Evolutionary conservation across 2,797 vertebrate species (phyloP).

Genomic region (Gadopsis marmoratus): DNA sequence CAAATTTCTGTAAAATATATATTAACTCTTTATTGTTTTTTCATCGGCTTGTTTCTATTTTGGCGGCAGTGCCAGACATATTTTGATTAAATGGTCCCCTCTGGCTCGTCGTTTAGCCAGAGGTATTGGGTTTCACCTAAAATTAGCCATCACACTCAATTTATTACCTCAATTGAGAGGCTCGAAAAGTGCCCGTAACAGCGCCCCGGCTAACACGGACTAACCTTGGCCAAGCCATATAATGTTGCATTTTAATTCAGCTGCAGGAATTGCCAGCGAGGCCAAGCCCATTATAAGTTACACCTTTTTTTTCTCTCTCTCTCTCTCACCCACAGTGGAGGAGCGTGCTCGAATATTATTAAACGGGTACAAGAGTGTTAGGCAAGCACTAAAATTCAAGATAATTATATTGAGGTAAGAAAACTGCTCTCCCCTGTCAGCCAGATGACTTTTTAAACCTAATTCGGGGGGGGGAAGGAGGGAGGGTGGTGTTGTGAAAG

Average conservation of each 20-base stretch:
- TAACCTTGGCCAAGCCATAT: constrained; percentile 80
- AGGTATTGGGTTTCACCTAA: constrained; percentile 95
- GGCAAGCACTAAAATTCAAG: constrained; percentile 84
- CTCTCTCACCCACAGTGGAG: constrained; percentile 44
- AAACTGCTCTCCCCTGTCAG: constrained; percentile 74
- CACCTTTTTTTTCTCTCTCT: constrained; percentile 64
- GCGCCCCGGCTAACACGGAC: constrained; percentile 76
- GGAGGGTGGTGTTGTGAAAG: constrained; percentile 48
- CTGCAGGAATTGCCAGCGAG: constrained; percentile 74
- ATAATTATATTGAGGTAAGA: constrained; percentile 81
- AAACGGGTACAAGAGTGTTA: constrained; percentile 77
- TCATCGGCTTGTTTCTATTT: constrained; percentile 73
- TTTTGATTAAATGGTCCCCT: constrained; percentile 90
- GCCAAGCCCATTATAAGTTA: constrained; percentile 77
- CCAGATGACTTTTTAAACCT: constrained; percentile 76
- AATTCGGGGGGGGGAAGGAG: constrained; percentile 48
- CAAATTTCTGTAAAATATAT: constrained; percentile 67
- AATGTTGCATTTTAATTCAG: constrained; percentile 87
- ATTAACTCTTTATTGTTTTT: constrained; percentile 84
- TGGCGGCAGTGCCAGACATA: constrained; percentile 82
- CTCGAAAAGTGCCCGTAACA: constrained; percentile 86
- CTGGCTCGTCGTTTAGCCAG: constrained; percentile 92
- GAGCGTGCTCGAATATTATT: constrained; percentile 76
- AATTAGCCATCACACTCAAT: constrained; percentile 98
- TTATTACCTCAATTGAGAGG: constrained; percentile 96